Base-by-base conservation (phyloP, 2,888 invertebrate genomes). In the Beris chalybata region DNA sequence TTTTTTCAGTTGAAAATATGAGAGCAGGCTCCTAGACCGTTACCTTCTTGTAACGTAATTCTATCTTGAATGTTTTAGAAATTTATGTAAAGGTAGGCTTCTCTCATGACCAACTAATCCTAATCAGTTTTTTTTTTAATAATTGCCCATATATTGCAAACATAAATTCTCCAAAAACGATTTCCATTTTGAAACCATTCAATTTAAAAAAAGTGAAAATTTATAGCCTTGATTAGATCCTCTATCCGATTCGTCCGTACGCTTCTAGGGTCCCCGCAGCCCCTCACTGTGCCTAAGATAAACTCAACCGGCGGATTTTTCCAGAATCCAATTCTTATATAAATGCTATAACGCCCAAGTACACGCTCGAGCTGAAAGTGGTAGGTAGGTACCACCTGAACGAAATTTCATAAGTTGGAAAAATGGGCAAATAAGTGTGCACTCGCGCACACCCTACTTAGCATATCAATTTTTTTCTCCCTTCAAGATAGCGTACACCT, bases 401-500 rank as follows among this genome's bases (percentile, higher is more conserved):
- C 15, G 30, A 56, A 43, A 56, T 44, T 56, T 56, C 56, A 56
- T 56, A 67, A 63, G 64, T 53, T 57, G 57, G 64, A 67, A 56
- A 64, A 67, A 45, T 64, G 58, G 56, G 58, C 64, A 56, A 56
- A 56, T 56, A 56, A 56, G 56, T 44, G 56, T 44, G 43, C 44
- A 44, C 43, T 12, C 56, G 63, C 53, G 64, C 55, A 50, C 64
- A 56, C 45, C 64, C 64, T 67, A 67, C 67, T 67, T 67, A 67
- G 67, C 67, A 67, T 67, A 67, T 67, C 64, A 64, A 63, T 67
- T 63, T 55, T 47, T 48, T 50, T 38, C 6, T n/a, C 15, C n/a
- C 54, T 7, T n/a, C 55, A 55, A 11, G 55, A 55, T 22, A 22
- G 22, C 22, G 9, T 38, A 38, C 38, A 32, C 38, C 32, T n/a